Conservation (phyloP, 2,888 invertebrate species). For the Cheilosia grossa region DNA sequence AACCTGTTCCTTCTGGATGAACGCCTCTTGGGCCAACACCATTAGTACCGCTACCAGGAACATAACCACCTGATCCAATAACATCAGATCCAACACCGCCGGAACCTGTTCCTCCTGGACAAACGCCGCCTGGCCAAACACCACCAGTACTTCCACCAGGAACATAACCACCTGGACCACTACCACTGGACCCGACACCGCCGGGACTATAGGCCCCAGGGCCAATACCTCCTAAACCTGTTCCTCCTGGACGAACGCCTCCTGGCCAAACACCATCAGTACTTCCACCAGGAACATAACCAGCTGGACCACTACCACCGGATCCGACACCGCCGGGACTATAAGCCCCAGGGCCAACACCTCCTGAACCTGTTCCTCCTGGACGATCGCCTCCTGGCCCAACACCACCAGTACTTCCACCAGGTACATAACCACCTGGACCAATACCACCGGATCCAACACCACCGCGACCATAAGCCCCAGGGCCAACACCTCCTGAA, state of each 20-base stretch:
- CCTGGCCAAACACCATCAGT: neutral
- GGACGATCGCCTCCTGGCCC: neutral
- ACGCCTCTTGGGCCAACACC: slow-evolving; percentile 22
- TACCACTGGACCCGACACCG: slow-evolving; percentile 31
- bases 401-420: neutral
- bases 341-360: slow-evolving; percentile 17
- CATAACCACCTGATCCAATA: slow-evolving; percentile 6
- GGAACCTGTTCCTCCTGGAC: slow-evolving; percentile 41
- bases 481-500: slow-evolving; percentile 37
- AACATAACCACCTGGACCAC: too few species aligned
- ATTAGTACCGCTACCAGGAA: slow-evolving; percentile 20
- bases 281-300: too few species aligned
- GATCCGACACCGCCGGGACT: slow-evolving; percentile 16
- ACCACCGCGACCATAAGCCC: slow-evolving; percentile 45
- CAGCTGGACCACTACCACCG: slow-evolving; percentile 7
- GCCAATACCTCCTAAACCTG: slow-evolving; percentile 25
- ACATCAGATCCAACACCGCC: slow-evolving; percentile 28
- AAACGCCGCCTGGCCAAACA: slow-evolving; percentile 38
- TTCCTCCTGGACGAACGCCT: slow-evolving; percentile 12
- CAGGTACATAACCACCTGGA: neutral
- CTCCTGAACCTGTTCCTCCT: slow-evolving; percentile 55
- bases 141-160: slow-evolving; percentile 10
- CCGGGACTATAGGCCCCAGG: slow-evolving; percentile 55
- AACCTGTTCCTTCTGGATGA: neutral
- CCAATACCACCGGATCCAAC: slow-evolving; percentile 52